Base-by-base conservation (phyloP, 2,888 invertebrate genomes). In the Diabrotica balteata region DNA sequence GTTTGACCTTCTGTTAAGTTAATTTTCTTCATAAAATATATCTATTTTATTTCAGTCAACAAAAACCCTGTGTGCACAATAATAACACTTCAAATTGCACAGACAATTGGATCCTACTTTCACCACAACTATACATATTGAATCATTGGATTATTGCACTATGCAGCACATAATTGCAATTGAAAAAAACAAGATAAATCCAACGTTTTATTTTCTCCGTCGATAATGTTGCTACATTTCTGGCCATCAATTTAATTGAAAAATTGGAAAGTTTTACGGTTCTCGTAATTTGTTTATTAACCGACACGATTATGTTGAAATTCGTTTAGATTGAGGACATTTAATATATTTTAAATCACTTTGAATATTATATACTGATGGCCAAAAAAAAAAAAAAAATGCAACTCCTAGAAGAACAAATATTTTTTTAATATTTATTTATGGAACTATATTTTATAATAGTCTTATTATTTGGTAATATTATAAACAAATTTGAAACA, bases 121-220 rank as follows among this genome's bases (percentile, higher is more conserved):
- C 59, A 57, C 66, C 57, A 61, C 61, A 60, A 57, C 50, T 46
- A 61, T 61, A 42, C 50, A 61, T 57, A 32, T 32, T 32, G 32
- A 32, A 32, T 32, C 32, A 32, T 32, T 32, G 32, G 57, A 58
- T 43, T 52, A 58, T 52, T 10, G 22, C 32, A 52, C 17, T 32
- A 32, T 52, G 52, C 42, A 32, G 32, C 7, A 10, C 55, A 46
- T 65, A 68, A 68, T 64, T 68, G 53, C 64, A 53, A 53, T 64
- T 47, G 53, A 61, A 68, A 60, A 63, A 66, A 59, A 53, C 60
- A 51, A 68, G 68, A 68, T 68, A 51, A 61, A 57, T 64, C 64
- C 61, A 51, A 63, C 63, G 64, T 68, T 68, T 66, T 62, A 63
- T 60, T 68, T 64, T 44, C 46, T 53, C 45, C 54, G 10, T 9